A percentile compares a stretch with the other conserved stretches of the same genome.
phyloP scores from a whole-genome alignment of 2,113 vertebrate genomes.

The Passerina amoena region DNA sequence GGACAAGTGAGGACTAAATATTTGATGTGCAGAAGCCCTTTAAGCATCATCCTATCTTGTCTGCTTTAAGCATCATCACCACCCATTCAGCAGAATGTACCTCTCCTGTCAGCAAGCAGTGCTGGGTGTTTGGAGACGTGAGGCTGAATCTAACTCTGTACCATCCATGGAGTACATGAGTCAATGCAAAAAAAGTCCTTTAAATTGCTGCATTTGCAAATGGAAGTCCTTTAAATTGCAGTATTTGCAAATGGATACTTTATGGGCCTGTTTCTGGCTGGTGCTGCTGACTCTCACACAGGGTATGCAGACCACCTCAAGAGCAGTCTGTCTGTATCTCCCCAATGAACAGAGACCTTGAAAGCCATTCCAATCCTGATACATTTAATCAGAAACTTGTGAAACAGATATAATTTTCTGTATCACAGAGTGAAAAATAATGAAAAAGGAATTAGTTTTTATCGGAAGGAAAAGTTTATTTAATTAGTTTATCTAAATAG shows the following conservation, averaged over 20 bases:
- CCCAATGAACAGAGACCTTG: neutral
- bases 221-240: neutral
- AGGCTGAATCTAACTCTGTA: neutral
- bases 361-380: neutral
- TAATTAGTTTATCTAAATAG: neutral
- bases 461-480: neutral
- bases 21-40: neutral
- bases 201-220: neutral
- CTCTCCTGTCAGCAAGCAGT: neutral
- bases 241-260: neutral
- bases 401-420: neutral
- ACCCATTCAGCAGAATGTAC: neutral
- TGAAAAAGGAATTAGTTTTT: neutral
- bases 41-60: neutral
- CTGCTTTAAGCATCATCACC: neutral
- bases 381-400: neutral
- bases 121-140: neutral
- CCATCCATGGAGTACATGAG: neutral
- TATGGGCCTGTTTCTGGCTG: neutral
- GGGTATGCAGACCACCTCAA: neutral
- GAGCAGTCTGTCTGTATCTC: neutral
- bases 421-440: neutral
- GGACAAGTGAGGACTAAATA: neutral
- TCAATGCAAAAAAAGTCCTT: neutral
- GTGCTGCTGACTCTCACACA: neutral